A percentile compares a stretch with the other conserved stretches of the same genome.
Conservation (phyloP, 2,888 invertebrate genomes). For the Pyrrhosoma nymphula region DNA sequence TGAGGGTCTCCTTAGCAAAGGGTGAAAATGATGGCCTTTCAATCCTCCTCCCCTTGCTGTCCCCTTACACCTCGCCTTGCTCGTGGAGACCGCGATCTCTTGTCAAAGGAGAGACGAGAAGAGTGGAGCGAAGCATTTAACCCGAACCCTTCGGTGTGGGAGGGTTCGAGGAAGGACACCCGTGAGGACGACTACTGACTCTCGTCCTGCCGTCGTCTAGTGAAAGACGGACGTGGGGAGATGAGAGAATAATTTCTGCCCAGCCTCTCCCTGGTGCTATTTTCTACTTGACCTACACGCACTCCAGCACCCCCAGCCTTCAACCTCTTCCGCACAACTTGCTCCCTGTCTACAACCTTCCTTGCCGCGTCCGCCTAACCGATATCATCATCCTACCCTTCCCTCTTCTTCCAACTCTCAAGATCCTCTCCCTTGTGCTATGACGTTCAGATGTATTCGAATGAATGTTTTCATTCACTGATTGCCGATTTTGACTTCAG, state of each 20-base stretch:
- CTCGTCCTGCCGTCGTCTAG: neutral
- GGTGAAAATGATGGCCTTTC: slow-evolving; percentile 20
- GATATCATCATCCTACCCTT: neutral
- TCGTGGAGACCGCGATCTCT: neutral
- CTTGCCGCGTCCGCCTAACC: neutral
- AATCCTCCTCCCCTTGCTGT: neutral
- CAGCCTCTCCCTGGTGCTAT: neutral
- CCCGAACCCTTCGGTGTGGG: neutral
- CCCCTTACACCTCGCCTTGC: neutral
- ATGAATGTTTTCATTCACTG: too few relatives aligned
- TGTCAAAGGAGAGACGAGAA: neutral
- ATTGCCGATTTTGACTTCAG: too few relatives aligned
- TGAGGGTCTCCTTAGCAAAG: neutral
- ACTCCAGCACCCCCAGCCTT: neutral
- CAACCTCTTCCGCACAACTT: neutral
- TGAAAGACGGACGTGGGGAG: neutral
- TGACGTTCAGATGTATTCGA: too few relatives aligned
- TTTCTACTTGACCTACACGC: slow-evolving; percentile 9
- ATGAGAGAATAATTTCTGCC: neutral
- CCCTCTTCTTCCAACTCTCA: neutral
- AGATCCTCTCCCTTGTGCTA: too few relatives aligned
- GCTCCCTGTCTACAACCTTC: neutral
- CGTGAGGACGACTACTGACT: neutral
- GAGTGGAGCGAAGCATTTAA: neutral
- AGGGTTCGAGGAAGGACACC: neutral